A percentile compares a stretch with the other conserved stretches of the same genome.
Evolutionary conservation across 2,888 invertebrate genomes (phyloP).

Genomic region (Acanthosepion pharaonis): DNA sequence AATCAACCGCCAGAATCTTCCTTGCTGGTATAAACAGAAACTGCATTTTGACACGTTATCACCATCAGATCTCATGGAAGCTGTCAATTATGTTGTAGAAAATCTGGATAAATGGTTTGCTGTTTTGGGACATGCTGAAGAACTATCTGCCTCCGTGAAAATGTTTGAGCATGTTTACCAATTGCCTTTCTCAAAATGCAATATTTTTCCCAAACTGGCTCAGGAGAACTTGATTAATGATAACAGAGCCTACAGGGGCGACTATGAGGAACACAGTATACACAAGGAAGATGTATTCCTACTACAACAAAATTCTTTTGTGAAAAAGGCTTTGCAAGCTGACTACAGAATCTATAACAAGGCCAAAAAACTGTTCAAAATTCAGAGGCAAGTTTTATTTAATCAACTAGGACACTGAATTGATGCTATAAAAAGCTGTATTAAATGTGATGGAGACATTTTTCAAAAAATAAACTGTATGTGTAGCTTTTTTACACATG

Average conservation of each 20-base stretch:
- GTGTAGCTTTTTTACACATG: constrained; percentile 21
- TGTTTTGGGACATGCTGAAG: constrained; percentile 52
- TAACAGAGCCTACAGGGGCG: constrained; percentile 48
- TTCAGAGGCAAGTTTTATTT: constrained; percentile 53
- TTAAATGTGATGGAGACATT: neutral
- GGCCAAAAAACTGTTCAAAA: constrained; percentile 52
- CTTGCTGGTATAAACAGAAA: constrained; percentile 55
- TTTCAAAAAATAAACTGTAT: neutral
- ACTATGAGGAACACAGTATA: constrained; percentile 38
- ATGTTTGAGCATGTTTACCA: constrained; percentile 54
- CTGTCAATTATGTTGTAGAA: constrained; percentile 51
- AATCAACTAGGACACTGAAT: constrained; percentile 38
- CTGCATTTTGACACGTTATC: constrained; percentile 48
- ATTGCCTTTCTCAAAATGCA: constrained; percentile 53
- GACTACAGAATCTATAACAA: constrained; percentile 54
- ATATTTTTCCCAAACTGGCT: neutral
- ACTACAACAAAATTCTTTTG: constrained; percentile 51
- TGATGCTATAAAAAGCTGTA: neutral
- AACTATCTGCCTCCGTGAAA: constrained; percentile 49
- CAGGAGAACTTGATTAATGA: constrained; percentile 43
- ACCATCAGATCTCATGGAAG: constrained; percentile 17
- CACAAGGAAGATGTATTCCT: constrained; percentile 51
- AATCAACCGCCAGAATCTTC: constrained; percentile 48
- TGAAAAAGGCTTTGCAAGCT: constrained; percentile 52
- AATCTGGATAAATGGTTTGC: constrained; percentile 55